Base-by-base conservation (phyloP, 2,888 invertebrate genomes). In the Drosophila melanosoma region DNA sequence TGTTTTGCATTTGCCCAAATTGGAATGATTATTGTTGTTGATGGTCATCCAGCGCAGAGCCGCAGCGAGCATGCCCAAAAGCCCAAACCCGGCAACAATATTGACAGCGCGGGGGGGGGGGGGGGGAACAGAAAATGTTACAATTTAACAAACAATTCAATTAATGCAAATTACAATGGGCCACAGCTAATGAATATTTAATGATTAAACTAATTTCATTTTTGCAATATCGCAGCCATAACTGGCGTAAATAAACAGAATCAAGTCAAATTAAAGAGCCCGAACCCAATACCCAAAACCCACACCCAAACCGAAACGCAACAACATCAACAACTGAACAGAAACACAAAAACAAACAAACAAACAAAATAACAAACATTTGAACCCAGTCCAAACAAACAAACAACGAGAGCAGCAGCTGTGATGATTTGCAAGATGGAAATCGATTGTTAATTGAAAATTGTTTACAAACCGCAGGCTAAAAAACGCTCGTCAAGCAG, bases 81-180 rank as follows among this genome's bases (percentile, higher is more conserved):
- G 2, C 3, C 23, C 38, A 56, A 12, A 12, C 26, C 2, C 17
- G 33, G 6, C 17, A 84, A 65, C 64, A 69, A 59, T 76, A 82
- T 71, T 69, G 69, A 69, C 67, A 84, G 79, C 65, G 71, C 33
- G 33, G 7, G 54, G n/a, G 32, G 32, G n/a, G 38, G 52, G 35
- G 32, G 54, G 23, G 32, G 35, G n/a, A 38, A 54, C 54, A 68
- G 59, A 69, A 87, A 73, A 53, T 83, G 79, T 90, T 70, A 75
- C 69, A 90, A 89, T 89, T 87, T 81, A 75, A 81, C 90, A 90
- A 90, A 90, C 91, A 91, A 90, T 91, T 91, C 91, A 90, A 88
- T 91, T 83, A 81, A 87, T 90, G 90, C 82, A 91, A 91, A 87
- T 90, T 81, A 90, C 87, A 89, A 75, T 78, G 74, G 75, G 74